A percentile compares a stretch with the other conserved stretches of the same genome.
Evolutionary conservation across 2,797 vertebrate species (phyloP).

Genomic region (Bryconaethiops microstoma): DNA sequence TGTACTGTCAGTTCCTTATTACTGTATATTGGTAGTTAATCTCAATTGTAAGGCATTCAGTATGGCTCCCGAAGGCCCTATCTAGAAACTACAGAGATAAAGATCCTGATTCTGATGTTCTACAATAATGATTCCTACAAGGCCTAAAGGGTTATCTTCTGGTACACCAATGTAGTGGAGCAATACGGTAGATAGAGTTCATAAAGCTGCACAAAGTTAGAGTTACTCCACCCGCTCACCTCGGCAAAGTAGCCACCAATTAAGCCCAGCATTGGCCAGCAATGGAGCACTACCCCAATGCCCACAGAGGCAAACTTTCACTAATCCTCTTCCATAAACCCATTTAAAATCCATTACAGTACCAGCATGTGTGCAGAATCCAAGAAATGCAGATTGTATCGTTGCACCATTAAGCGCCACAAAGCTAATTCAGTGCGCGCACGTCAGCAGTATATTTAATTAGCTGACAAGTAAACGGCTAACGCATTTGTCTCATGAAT

Average conservation of each 20-base stretch:
- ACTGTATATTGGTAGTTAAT: too few relatives aligned
- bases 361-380: conserved; percentile 38
- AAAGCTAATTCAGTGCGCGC: conserved; percentile 60
- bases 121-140: too few relatives aligned
- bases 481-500: conserved; percentile 52
- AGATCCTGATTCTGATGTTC: too few relatives aligned
- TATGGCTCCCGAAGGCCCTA: too few relatives aligned
- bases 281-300: background rate
- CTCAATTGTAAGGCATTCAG: too few relatives aligned
- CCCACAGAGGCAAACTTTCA: conserved; percentile 23
- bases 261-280: background rate
- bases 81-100: too few relatives aligned
- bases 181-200: too few relatives aligned
- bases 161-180: too few relatives aligned
- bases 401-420: conserved; percentile 29
- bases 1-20: too few relatives aligned
- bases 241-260: background rate
- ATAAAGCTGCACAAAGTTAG: too few relatives aligned
- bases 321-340: conserved; percentile 26
- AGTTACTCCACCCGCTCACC: background rate
- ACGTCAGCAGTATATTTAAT: conserved; percentile 75
- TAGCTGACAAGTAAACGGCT: conserved; percentile 68
- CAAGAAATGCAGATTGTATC: conserved; percentile 26
- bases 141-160: too few relatives aligned
- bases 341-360: conserved; percentile 57